Conservation (phyloP, 1,140 invertebrate species). For the Cataglyphis hispanica region DNA sequence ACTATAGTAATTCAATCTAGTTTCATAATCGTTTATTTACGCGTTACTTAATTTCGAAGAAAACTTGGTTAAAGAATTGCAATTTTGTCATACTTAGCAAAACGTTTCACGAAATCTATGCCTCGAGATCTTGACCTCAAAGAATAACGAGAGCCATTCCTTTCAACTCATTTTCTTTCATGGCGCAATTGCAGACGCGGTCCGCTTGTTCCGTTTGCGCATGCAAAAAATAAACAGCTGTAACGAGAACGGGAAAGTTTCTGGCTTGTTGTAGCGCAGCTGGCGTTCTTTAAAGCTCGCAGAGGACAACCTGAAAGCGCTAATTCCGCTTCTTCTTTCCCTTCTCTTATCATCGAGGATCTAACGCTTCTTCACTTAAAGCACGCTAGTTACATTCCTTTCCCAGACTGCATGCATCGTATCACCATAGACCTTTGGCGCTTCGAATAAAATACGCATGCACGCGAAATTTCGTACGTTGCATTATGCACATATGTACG, state of each 20-base stretch:
- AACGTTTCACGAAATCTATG: constrained; percentile 60
- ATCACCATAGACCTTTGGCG: not conserved
- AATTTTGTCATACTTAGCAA: not conserved
- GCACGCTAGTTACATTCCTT: constrained; percentile 28
- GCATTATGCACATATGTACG: not conserved
- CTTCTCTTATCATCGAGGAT: constrained; percentile 22
- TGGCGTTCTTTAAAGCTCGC: constrained; percentile 45
- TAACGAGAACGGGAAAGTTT: constrained; percentile 64
- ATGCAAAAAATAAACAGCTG: constrained; percentile 48
- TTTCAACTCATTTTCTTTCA: constrained; percentile 65
- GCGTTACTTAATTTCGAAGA: not conserved
- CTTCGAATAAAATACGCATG: not conserved
- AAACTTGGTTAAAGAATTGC: not conserved
- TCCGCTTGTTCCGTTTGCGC: constrained; percentile 28
- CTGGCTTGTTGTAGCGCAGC: constrained; percentile 34
- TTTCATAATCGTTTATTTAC: not conserved
- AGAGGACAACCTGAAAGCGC: constrained; percentile 29
- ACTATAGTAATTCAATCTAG: not conserved
- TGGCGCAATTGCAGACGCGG: constrained; percentile 62
- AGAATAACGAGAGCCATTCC: constrained; percentile 66
- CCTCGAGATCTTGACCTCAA: constrained; percentile 22
- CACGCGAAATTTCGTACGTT: not conserved
- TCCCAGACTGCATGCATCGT: not conserved
- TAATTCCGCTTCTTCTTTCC: constrained; percentile 50
- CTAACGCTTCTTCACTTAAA: constrained; percentile 41